Evolutionary conservation across 2,113 vertebrate species (phyloP), one percentile per base, ranked within the genome.

Genomic region (Nothoprocta pentlandii): DNA sequence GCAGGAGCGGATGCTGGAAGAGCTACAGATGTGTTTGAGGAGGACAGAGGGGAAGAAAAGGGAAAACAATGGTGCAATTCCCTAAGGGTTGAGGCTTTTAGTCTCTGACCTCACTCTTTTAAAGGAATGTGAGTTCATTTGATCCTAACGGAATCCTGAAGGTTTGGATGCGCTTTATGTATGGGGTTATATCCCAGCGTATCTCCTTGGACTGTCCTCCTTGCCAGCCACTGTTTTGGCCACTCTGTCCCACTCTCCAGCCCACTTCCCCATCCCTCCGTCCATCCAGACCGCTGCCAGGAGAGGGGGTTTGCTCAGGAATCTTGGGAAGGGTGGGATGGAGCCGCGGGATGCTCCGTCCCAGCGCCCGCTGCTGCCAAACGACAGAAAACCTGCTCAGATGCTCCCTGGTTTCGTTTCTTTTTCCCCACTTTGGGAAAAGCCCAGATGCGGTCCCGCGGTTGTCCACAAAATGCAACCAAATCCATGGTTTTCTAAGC

Each of bases 321-420:
- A 89, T 81, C 86, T 67, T 10, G 25, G 86, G 74, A 74, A 76
- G 86, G 86, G 68, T 80, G n/a, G 47, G 63, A 49, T n/a, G 41
- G 32, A 53, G 49, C 44, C 59, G 8, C 8, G 12, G 6, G 56
- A 15, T 73, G 56, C 47, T 17, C 25, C 71, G 25, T 16, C 46
- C 23, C 34, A 9, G 21, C 51, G 14, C 30, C 61, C 1, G 2
- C 54, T 17, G 41, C 69, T 21, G 1, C 69, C 23, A 81, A 86
- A 73, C 5, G 25, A 26, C 84, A 59, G 77, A 76, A 92, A 88
- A 93, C 91, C 94, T 88, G 85, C 87, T 61, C 0, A 9, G 78
- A 16, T 28, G 53, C 67, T 22, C 12, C 68, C 59, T 75, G 44
- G 69, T 44, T 49, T 44, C 9, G 25, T 28, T 28, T 30, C 28